These are phyloP conservation scores for Silurus aristotelis DNA, from an alignment of 2,797 vertebrate genomes.

Conservation along the genomic window DNA sequence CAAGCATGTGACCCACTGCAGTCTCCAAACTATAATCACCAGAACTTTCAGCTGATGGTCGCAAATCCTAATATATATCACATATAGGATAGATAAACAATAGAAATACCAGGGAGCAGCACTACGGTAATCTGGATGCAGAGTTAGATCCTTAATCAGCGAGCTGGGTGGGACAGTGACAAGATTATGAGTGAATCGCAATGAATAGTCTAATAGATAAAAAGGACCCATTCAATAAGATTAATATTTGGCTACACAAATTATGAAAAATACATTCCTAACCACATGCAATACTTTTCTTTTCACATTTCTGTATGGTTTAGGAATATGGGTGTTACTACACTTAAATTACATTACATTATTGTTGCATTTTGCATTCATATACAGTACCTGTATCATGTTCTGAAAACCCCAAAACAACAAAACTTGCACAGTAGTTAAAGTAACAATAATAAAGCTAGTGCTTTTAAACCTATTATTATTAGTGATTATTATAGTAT, in stretches of 20 bases:
- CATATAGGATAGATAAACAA: not conserved
- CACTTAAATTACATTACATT: not conserved
- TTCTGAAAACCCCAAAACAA: not conserved
- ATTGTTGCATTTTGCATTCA: slow-evolving; percentile 15
- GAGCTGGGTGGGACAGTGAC: not conserved
- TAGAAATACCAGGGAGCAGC: not conserved
- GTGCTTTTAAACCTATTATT: not conserved
- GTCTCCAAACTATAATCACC: slow-evolving; percentile 17
- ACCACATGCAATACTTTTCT: not conserved
- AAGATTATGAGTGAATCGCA: not conserved
- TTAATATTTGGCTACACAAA: not conserved
- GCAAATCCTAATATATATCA: not conserved
- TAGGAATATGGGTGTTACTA: not conserved
- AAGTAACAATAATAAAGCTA: not conserved
- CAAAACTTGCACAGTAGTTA: slow-evolving; percentile 1
- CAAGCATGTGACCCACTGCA: slow-evolving; percentile 43
- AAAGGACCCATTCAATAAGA: not conserved
- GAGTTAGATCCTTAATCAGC: not conserved
- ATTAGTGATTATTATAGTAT: not conserved
- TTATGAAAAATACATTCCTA: not conserved
- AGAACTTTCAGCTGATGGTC: slow-evolving; percentile 18
- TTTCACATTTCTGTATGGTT: not conserved
- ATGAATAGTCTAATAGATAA: slow-evolving; percentile 5
- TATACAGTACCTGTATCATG: not conserved
- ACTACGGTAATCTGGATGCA: not conserved